These are phyloP conservation scores for Muscicapa comitata DNA, from an alignment of 2,797 vertebrate genomes.

Conservation along the genomic window DNA sequence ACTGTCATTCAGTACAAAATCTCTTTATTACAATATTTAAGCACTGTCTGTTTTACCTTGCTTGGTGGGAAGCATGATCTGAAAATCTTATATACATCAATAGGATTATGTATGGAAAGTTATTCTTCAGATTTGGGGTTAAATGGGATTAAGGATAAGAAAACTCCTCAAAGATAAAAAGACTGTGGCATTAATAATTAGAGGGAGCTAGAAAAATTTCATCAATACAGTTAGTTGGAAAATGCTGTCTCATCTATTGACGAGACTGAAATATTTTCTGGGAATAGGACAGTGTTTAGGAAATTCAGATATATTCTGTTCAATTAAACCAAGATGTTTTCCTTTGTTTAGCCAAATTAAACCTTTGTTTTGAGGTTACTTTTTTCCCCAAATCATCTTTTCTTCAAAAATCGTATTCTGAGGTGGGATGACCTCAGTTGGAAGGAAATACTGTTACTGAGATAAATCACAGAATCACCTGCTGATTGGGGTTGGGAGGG, in stretches of 20 bases:
- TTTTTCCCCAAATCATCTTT: background rate
- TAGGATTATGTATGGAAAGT: background rate
- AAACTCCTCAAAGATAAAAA: background rate
- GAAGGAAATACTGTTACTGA: background rate
- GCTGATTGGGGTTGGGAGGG: background rate
- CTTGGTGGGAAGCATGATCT: background rate
- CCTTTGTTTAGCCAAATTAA: background rate
- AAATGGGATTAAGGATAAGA: slow-evolving; percentile 5
- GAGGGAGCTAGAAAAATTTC: background rate
- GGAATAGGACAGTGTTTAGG: background rate
- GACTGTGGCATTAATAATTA: background rate
- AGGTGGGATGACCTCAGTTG: background rate
- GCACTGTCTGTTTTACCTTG: slow-evolving; percentile 17
- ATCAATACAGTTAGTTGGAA: background rate
- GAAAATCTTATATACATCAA: background rate
- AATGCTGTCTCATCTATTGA: background rate
- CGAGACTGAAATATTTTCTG: background rate
- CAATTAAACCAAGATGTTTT: background rate
- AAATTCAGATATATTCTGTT: background rate
- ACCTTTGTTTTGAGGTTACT: background rate
- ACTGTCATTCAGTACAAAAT: slow-evolving; percentile 50
- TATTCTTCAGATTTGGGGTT: background rate
- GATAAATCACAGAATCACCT: background rate
- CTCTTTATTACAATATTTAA: slow-evolving; percentile 64
- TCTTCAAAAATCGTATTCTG: background rate